Percentiles rank a stretch among this genome's conserved stretches.
Evolutionary conservation across 2,888 invertebrate species (phyloP).

Genomic region (Nyleta sp.): DNA sequence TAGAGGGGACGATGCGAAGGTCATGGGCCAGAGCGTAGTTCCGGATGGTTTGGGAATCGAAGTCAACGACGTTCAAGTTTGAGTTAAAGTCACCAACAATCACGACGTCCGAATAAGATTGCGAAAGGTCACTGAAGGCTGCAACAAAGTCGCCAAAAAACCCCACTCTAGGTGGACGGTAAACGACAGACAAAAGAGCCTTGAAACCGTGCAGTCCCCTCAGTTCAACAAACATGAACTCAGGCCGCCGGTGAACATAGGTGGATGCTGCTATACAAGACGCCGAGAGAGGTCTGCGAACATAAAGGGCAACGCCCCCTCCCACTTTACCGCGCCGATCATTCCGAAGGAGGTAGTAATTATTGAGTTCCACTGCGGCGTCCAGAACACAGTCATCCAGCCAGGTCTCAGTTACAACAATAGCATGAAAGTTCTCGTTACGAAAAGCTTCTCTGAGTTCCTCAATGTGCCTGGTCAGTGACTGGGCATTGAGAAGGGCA

Average conservation of each 20-base stretch:
- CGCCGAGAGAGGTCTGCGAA: background rate
- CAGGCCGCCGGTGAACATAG: background rate
- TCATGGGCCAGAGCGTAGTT: background rate
- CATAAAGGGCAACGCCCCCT: slow-evolving; percentile 7
- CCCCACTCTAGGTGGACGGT: background rate
- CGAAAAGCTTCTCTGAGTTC: background rate
- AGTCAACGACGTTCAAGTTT: background rate
- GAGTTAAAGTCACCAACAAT: slow-evolving; percentile 14
- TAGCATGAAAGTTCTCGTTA: background rate
- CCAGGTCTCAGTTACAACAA: slow-evolving; percentile 13
- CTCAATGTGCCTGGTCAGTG: background rate
- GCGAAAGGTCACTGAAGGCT: background rate
- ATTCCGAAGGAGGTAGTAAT: slow-evolving; percentile 6
- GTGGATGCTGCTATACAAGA: background rate
- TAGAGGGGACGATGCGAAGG: background rate
- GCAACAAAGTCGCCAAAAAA: background rate
- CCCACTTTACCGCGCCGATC: background rate
- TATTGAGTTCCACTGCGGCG: background rate
- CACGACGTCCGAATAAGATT: background rate
- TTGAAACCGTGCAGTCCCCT: background rate
- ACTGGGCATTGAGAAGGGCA: background rate
- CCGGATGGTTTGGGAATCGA: background rate
- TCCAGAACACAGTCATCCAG: slow-evolving; percentile 3
- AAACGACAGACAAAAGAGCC: background rate
- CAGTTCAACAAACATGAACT: background rate